Conservation (phyloP, 2,113 vertebrate species). For the Daubentonia madagascariensis region DNA sequence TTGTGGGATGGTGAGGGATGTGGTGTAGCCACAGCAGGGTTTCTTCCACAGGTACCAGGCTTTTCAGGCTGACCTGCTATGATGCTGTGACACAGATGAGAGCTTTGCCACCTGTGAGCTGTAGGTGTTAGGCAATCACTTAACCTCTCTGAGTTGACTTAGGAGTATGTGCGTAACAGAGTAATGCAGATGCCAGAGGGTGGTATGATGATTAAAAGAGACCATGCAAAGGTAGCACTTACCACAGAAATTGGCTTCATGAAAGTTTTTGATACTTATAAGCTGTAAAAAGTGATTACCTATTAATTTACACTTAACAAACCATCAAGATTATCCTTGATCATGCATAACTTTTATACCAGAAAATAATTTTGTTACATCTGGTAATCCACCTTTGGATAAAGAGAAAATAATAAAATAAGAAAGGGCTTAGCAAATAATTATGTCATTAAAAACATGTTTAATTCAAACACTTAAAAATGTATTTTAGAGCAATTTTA, state of each 20-base stretch:
- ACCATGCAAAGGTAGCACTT: neutral
- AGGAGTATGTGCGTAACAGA: neutral
- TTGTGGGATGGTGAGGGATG: neutral
- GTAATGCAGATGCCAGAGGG: neutral
- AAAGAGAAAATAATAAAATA: neutral
- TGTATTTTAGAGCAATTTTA: neutral
- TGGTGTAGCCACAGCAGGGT: fast-evolving
- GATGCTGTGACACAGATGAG: too few species aligned
- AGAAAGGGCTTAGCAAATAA: neutral
- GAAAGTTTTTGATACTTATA: neutral
- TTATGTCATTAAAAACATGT: neutral
- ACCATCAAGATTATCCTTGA: neutral
- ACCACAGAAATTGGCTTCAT: neutral
- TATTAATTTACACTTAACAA: neutral
- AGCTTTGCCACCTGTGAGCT: neutral
- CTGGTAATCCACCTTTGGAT: neutral
- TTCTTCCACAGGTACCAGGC: fast-evolving
- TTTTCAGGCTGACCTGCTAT: neutral
- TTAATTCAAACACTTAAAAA: neutral
- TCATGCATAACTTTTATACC: neutral
- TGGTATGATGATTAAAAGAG: neutral
- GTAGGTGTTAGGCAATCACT: neutral
- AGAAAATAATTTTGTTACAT: neutral
- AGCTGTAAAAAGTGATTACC: neutral
- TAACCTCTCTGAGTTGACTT: neutral